Base-by-base conservation (phyloP, 1,140 invertebrate species). In the Yoshiicerus persimilis region DNA sequence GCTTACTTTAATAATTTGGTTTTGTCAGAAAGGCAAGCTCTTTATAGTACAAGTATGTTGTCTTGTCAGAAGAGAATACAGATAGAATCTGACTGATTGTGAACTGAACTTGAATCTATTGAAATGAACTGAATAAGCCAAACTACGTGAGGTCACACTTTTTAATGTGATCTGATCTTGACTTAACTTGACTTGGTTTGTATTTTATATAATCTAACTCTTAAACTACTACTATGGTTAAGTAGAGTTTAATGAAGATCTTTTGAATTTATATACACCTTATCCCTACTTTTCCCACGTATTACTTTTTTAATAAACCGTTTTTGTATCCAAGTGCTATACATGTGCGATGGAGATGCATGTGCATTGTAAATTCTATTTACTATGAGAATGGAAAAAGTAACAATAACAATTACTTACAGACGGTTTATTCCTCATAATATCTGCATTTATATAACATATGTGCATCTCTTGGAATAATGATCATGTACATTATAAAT, bases 71-170 rank as follows among this genome's bases (percentile, higher is more conserved):
- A n/a, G n/a, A n/a, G n/a, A n/a, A n/a, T n/a, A n/a, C n/a, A n/a
- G n/a, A n/a, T n/a, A n/a, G n/a, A n/a, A n/a, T n/a, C n/a, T n/a
- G n/a, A n/a, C n/a, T n/a, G n/a, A n/a, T n/a, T 47, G 9, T 20
- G 20, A 66, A 1, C 1, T 66, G 23, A 27, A 27, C 27, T 32
- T 32, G 11, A 3, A 25, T 38, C 8, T 10, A 36, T 27, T 70
- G 25, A 70, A 70, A 6, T 70, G 25, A 70, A 70, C 8, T 70
- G 25, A 70, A 70, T 36, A 80, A n/a, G 75, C 16, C 16, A 20
- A 80, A 32, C 75, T 80, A 80, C 75, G 75, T 80, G 75, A 80
- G 75, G 75, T 80, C 75, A 80, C 75, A 80, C 34, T 80, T 80
- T 80, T 80, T 80, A 80, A 80, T 80, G 75, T n/a, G n/a, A 4